Conservation (phyloP, 2,113 vertebrate species). For the Tonatia bakeri region DNA sequence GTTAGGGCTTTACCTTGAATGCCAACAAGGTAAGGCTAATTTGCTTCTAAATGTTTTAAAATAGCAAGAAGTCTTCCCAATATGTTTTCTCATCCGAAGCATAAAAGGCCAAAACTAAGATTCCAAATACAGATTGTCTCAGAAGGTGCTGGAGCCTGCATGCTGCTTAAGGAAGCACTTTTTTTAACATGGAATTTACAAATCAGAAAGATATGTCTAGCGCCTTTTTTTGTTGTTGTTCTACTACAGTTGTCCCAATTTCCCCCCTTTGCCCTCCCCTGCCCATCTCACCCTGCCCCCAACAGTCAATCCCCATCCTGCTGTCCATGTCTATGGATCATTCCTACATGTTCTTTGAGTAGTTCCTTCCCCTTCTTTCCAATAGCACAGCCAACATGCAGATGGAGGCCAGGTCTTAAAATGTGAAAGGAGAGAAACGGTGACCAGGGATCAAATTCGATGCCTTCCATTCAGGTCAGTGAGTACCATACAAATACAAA, state of each 20-base stretch:
- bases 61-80: constrained; percentile 33
- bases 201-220: constrained; percentile 9
- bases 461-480: background rate
- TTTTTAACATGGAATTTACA: constrained; percentile 20
- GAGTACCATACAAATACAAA: background rate
- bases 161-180: constrained; percentile 28
- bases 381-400: background rate
- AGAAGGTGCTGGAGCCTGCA: background rate
- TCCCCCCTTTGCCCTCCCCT: no score
- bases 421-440: background rate
- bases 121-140: constrained; percentile 41
- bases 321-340: no score
- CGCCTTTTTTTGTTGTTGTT: background rate
- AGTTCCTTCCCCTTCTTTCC: no score
- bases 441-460: background rate
- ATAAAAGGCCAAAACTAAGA: constrained; percentile 54
- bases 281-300: no score
- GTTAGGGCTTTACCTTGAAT: constrained; percentile 3
- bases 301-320: no score
- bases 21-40: constrained; percentile 27
- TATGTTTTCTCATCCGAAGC: constrained; percentile 26
- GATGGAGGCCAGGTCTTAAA: background rate
- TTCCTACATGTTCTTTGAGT: no score
- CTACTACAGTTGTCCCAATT: no score
- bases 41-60: background rate